Evolutionary conservation across 2,113 vertebrate genomes (phyloP).

Genomic region (Enhydra lutris): DNA sequence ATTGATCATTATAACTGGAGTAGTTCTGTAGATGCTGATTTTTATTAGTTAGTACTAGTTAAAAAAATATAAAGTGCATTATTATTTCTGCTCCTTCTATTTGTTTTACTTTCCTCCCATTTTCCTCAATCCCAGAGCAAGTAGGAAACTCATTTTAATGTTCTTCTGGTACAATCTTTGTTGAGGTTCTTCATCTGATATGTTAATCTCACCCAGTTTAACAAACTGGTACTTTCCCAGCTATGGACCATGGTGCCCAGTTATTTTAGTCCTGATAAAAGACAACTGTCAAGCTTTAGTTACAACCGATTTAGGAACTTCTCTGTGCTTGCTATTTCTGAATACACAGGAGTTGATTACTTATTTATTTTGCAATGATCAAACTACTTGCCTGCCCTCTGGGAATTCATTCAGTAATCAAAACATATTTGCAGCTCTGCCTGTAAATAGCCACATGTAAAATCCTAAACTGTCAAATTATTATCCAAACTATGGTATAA

Average conservation of each 20-base stretch:
- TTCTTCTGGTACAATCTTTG: neutral
- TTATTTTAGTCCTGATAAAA: constrained; percentile 37
- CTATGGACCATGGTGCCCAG: neutral
- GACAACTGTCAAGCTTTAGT: neutral
- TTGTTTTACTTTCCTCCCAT: neutral
- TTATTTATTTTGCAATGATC: constrained; percentile 15
- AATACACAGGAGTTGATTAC: neutral
- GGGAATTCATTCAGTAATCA: neutral
- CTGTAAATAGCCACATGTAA: neutral
- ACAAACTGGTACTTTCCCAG: neutral
- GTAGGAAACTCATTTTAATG: neutral
- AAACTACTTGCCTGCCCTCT: neutral
- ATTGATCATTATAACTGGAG: neutral
- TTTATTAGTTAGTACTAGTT: neutral
- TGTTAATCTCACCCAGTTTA: neutral
- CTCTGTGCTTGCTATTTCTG: neutral
- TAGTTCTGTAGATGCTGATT: neutral
- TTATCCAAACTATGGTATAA: neutral
- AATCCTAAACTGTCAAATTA: neutral
- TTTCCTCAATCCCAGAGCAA: neutral
- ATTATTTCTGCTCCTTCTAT: neutral
- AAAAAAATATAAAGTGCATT: neutral
- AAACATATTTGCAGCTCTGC: neutral
- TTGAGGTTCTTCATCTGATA: neutral
- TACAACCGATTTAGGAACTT: neutral